Evolutionary conservation across 1,140 invertebrate species (phyloP).

Genomic region (Cherax destructor): DNA sequence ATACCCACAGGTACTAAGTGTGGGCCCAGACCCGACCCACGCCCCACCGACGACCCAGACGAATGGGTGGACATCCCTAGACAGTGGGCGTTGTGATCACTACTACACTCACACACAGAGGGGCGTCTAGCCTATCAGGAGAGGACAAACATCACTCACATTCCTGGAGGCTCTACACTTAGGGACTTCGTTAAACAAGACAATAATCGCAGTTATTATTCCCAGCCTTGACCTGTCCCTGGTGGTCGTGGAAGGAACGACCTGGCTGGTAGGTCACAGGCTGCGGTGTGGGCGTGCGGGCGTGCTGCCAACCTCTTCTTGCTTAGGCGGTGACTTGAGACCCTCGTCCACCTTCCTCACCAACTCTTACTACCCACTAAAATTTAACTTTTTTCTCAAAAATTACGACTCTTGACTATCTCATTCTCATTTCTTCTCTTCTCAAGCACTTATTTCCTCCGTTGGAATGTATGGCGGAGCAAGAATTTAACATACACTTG

Average conservation of each 20-base stretch:
- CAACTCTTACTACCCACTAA: slow-evolving; percentile 1
- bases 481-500: no score
- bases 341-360: not conserved
- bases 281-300: slow-evolving; percentile 23
- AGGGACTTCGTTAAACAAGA: no score
- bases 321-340: not conserved
- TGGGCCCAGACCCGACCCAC: not conserved
- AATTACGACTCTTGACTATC: not conserved
- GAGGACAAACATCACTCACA: not conserved
- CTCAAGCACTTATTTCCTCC: not conserved
- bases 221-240: not conserved
- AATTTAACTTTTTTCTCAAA: not conserved
- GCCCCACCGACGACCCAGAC: slow-evolving; percentile 38
- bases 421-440: not conserved
- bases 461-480: no score
- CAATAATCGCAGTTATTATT: not conserved
- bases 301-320: slow-evolving; percentile 22
- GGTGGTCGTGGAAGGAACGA: not conserved
- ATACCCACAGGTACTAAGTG: slow-evolving; percentile 17
- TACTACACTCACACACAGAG: not conserved
- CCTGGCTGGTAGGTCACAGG: slow-evolving; percentile 10
- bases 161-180: not conserved
- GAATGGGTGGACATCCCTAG: slow-evolving; percentile 36
- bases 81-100: not conserved
- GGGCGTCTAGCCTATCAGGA: not conserved